These are phyloP conservation scores for Acanthosepion lycidas DNA, from an alignment of 2,888 invertebrate species.

Conservation along the genomic window DNA sequence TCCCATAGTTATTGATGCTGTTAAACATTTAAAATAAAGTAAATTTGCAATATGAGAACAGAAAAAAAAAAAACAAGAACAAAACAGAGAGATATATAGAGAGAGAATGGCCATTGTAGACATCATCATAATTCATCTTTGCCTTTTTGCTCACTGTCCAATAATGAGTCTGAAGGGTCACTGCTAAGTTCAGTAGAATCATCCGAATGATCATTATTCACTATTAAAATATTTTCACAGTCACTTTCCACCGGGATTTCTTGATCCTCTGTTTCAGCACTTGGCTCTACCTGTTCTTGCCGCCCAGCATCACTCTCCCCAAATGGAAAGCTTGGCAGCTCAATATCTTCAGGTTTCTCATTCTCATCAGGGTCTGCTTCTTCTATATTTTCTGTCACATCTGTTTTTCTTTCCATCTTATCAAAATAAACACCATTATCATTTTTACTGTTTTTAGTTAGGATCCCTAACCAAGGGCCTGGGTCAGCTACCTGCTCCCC, in stretches of 20 bases:
- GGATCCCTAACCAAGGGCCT: background rate
- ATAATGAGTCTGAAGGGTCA: no score
- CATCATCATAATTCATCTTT: conserved; percentile 25
- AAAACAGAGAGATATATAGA: background rate
- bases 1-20: background rate
- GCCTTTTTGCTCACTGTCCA: background rate
- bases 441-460: background rate
- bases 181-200: background rate
- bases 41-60: background rate
- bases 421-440: background rate
- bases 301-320: background rate
- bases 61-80: background rate
- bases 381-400: background rate
- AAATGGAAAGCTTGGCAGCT: background rate
- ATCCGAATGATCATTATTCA: background rate
- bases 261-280: background rate
- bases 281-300: background rate
- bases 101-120: background rate
- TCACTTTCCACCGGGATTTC: background rate
- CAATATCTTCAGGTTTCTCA: background rate
- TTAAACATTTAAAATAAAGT: background rate
- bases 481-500: background rate
- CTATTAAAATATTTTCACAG: conserved; percentile 37
- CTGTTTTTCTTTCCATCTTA: no score
- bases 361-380: background rate